Evolutionary conservation across 2,797 vertebrate genomes (phyloP).

Genomic region (Botia kubotai): DNA sequence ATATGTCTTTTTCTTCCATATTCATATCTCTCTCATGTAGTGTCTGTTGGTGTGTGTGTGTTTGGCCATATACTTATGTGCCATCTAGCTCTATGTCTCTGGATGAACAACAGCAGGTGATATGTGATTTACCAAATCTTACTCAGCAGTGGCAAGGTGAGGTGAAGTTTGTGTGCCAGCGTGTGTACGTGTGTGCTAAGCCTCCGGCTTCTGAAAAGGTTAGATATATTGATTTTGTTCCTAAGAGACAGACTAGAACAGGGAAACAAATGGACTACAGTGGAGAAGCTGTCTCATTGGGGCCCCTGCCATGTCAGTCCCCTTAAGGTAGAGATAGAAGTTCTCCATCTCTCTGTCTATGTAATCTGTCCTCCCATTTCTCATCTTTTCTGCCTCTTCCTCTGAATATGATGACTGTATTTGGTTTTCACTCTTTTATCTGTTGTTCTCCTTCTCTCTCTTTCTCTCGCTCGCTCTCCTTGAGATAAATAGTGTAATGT

Average conservation of each 20-base stretch:
- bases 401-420: slow-evolving; percentile 17
- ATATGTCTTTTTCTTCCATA: neutral
- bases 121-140: slow-evolving; percentile 44
- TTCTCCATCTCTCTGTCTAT: slow-evolving; percentile 51
- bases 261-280: slow-evolving; percentile 62
- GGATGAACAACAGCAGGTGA: slow-evolving; percentile 31
- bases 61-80: slow-evolving; percentile 6
- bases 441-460: neutral
- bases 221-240: slow-evolving; percentile 62
- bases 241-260: slow-evolving; percentile 60
- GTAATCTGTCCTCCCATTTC: slow-evolving; percentile 44
- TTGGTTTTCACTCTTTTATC: slow-evolving; percentile 15
- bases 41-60: slow-evolving; percentile 9
- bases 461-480: neutral
- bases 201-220: slow-evolving; percentile 54
- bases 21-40: slow-evolving; percentile 4
- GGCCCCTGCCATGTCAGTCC: slow-evolving; percentile 45
- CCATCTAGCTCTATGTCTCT: slow-evolving; percentile 33
- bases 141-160: slow-evolving; percentile 34
- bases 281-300: slow-evolving; percentile 49
- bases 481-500: slow-evolving; percentile 11
- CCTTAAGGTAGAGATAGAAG: slow-evolving; percentile 48
- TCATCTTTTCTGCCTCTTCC: slow-evolving; percentile 46
- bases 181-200: slow-evolving; percentile 32
- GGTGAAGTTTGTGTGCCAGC: slow-evolving; percentile 48